Percentiles rank a stretch among this genome's conserved stretches.
Conservation (phyloP, 2,113 vertebrate genomes). For the Hippocampus zosterae region DNA sequence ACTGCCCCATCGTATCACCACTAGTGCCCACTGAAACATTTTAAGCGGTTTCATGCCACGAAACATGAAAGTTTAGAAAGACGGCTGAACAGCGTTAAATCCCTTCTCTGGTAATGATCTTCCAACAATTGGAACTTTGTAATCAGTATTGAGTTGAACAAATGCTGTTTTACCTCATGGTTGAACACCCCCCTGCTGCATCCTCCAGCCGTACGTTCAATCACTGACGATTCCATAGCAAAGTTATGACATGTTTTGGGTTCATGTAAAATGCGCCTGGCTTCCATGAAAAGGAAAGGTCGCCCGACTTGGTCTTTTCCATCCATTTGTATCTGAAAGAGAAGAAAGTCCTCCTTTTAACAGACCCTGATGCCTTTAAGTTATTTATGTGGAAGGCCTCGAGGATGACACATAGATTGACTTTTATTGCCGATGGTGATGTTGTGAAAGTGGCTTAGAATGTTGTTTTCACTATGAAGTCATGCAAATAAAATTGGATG, state of each 20-base stretch:
- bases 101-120: neutral
- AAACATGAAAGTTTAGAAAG: constrained; percentile 30
- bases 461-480: too few relatives aligned
- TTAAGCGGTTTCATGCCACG: constrained; percentile 24
- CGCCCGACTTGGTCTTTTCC: constrained; percentile 39
- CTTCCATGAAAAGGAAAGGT: constrained; percentile 18
- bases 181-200: constrained; percentile 36
- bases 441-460: too few relatives aligned
- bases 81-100: neutral
- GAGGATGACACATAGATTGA: neutral
- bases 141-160: neutral
- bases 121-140: neutral
- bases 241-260: constrained; percentile 15
- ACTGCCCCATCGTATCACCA: constrained; percentile 19
- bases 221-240: constrained; percentile 53
- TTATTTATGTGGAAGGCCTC: neutral
- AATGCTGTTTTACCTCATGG: constrained; percentile 59
- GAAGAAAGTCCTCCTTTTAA: constrained; percentile 3
- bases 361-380: neutral
- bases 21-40: constrained; percentile 16
- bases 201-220: constrained; percentile 43
- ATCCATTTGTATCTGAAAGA: constrained; percentile 67
- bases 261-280: constrained; percentile 34
- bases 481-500: too few relatives aligned
- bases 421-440: neutral